phyloP scores from a whole-genome alignment of 2,113 vertebrate genomes.

The Oryzias melastigma region DNA sequence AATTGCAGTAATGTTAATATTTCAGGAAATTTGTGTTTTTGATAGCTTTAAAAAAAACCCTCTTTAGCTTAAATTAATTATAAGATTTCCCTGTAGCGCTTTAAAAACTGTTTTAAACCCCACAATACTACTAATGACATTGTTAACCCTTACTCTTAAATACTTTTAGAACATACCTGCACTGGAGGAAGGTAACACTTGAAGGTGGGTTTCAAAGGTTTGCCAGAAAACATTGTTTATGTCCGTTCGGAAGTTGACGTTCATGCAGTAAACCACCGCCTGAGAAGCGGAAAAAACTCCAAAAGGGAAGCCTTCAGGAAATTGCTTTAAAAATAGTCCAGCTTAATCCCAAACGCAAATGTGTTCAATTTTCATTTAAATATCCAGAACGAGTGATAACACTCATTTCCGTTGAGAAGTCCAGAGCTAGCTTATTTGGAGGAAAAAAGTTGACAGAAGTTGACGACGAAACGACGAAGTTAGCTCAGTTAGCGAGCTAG shows the following conservation, averaged over 20 bases:
- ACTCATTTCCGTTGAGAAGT: slow-evolving; percentile 36
- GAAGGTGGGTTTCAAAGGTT: slow-evolving; percentile 86
- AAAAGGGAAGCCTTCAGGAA: slow-evolving; percentile 22
- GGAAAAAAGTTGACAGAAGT: slow-evolving; percentile 64
- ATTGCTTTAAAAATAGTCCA: slow-evolving; percentile 24
- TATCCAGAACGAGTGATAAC: slow-evolving; percentile 4
- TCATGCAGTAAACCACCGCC: slow-evolving; percentile 26
- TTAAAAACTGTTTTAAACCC: too few species aligned
- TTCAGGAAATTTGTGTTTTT: too few species aligned
- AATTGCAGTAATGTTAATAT: too few species aligned
- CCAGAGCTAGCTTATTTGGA: slow-evolving; percentile 13
- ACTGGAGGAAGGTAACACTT: slow-evolving; percentile 88
- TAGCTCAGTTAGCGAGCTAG: slow-evolving; percentile 58
- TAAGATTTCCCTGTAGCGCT: too few species aligned
- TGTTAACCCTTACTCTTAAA: too few species aligned
- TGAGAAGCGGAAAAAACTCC: background rate
- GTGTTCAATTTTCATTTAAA: slow-evolving; percentile 38
- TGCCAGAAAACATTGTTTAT: slow-evolving; percentile 87
- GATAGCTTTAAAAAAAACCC: too few species aligned
- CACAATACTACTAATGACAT: too few species aligned
- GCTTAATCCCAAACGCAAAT: slow-evolving; percentile 13
- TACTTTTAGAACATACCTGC: slow-evolving; percentile 83
- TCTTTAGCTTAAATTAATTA: too few species aligned
- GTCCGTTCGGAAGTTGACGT: slow-evolving; percentile 24
- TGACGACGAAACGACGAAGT: slow-evolving; percentile 42